These are phyloP conservation scores for Pimpla rufipes DNA, from an alignment of 2,888 invertebrate genomes.

Conservation along the genomic window DNA sequence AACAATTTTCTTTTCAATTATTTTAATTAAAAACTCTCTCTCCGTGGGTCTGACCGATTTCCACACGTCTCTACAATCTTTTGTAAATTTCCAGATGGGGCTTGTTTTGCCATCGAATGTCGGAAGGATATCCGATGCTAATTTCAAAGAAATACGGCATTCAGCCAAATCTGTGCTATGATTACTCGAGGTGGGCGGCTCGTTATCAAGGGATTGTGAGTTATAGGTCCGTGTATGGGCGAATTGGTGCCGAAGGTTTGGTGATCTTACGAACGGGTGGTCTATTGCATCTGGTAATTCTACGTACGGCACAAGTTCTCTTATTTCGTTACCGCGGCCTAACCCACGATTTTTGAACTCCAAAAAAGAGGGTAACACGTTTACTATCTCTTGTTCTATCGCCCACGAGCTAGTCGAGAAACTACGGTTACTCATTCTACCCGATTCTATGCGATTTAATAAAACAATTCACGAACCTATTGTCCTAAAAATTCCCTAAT, in stretches of 20 bases:
- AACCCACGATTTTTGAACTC: background rate
- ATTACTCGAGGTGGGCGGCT: background rate
- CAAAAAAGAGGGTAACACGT: background rate
- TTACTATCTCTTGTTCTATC: background rate
- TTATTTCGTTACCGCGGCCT: background rate
- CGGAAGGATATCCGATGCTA: constrained; percentile 40
- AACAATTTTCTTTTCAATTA: constrained; percentile 37
- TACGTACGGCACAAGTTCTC: background rate
- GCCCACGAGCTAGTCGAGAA: constrained; percentile 32
- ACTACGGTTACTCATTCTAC: constrained; percentile 28
- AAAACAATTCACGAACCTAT: too few relatives aligned
- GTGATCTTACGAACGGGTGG: constrained; percentile 22
- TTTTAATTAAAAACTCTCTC: constrained; percentile 18
- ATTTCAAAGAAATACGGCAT: constrained; percentile 9
- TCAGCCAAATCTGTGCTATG: background rate
- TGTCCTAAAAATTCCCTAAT: too few relatives aligned
- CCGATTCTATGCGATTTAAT: background rate
- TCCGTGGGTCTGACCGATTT: constrained; percentile 27
- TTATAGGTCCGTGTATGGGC: background rate
- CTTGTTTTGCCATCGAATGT: constrained; percentile 40
- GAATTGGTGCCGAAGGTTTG: background rate
- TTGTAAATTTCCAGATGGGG: constrained; percentile 35
- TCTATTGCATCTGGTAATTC: constrained; percentile 1
- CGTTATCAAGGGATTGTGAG: background rate
- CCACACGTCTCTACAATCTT: constrained; percentile 28